These are phyloP conservation scores for Halictus rubicundus DNA, from an alignment of 1,140 invertebrate genomes.

Conservation along the genomic window DNA sequence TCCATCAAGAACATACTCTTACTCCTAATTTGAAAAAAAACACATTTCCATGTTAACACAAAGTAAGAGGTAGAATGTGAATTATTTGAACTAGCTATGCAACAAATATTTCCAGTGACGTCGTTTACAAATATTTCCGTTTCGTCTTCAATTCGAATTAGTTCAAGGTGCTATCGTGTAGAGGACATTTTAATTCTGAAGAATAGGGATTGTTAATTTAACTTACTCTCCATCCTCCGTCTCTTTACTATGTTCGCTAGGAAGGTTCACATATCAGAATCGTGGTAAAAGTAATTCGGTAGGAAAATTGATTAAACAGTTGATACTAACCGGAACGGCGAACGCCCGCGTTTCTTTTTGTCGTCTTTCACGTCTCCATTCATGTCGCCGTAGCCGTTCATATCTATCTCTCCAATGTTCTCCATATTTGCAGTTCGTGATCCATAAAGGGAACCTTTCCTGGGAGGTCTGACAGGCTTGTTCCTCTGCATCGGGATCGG, in stretches of 20 bases:
- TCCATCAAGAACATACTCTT: too few species aligned
- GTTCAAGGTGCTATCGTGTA: too few species aligned
- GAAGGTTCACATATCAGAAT: conserved; percentile 48
- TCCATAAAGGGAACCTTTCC: conserved; percentile 85
- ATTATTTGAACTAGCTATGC: too few species aligned
- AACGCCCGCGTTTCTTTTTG: conserved; percentile 92
- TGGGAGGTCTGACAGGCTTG: conserved; percentile 85
- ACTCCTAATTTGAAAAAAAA: too few species aligned
- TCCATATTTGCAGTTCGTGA: conserved; percentile 82
- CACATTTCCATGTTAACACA: too few species aligned
- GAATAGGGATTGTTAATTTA: not conserved
- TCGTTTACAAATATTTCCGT: too few species aligned
- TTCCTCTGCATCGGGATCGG: conserved; percentile 79
- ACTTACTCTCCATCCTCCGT: conserved; percentile 75
- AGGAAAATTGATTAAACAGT: conserved; percentile 3
- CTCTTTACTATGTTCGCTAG: conserved; percentile 77
- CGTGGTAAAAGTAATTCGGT: not conserved
- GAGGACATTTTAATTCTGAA: not conserved
- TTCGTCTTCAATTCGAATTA: not conserved
- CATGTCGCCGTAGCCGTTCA: conserved; percentile 84
- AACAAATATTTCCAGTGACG: too few species aligned
- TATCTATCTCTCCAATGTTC: conserved; percentile 87
- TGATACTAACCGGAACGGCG: conserved; percentile 90
- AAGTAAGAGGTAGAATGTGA: too few species aligned
- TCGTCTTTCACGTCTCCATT: conserved; percentile 84